A percentile compares a stretch with the other conserved stretches of the same genome.
Conservation (phyloP, 1,140 invertebrate species). For the Drosophila saltans region DNA sequence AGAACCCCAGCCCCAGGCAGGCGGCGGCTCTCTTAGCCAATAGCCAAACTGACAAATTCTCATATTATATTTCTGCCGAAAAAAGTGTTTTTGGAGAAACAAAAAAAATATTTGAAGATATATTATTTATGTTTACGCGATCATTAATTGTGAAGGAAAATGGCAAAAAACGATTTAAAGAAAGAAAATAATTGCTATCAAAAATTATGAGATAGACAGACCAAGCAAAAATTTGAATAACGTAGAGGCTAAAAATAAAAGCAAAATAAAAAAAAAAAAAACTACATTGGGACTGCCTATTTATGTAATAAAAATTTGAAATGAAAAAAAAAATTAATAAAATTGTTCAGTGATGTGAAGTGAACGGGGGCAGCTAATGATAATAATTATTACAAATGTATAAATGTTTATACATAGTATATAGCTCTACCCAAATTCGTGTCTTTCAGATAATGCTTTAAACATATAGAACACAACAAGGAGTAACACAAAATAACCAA, state of each 20-base stretch:
- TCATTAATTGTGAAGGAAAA: constrained; percentile 42
- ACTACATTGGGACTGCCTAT: constrained; percentile 74
- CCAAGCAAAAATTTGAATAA: constrained; percentile 51
- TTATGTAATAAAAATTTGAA: constrained; percentile 79
- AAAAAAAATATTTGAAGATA: constrained; percentile 6
- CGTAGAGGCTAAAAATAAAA: constrained; percentile 81
- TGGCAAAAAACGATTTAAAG: constrained; percentile 30
- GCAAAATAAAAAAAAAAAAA: constrained; percentile 13
- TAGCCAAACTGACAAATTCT: constrained; percentile 19
- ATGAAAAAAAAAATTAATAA: constrained; percentile 3
- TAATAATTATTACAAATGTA: constrained; percentile 36
- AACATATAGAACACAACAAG: constrained; percentile 36
- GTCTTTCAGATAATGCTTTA: constrained; percentile 76
- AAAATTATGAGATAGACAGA: constrained; percentile 65
- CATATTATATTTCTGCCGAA: constrained; percentile 22
- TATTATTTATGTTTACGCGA: constrained; percentile 38
- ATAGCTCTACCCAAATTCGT: constrained; percentile 5
- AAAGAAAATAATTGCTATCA: constrained; percentile 51
- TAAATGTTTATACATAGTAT: constrained; percentile 20
- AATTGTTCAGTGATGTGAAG: constrained; percentile 46
- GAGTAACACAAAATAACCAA: constrained; percentile 45
- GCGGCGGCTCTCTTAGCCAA: not conserved
- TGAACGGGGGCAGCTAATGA: not conserved
- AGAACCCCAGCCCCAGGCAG: not conserved
- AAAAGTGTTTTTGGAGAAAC: constrained; percentile 38